Evolutionary conservation across 2,888 invertebrate species (phyloP).

Genomic region (Plusia festucae): DNA sequence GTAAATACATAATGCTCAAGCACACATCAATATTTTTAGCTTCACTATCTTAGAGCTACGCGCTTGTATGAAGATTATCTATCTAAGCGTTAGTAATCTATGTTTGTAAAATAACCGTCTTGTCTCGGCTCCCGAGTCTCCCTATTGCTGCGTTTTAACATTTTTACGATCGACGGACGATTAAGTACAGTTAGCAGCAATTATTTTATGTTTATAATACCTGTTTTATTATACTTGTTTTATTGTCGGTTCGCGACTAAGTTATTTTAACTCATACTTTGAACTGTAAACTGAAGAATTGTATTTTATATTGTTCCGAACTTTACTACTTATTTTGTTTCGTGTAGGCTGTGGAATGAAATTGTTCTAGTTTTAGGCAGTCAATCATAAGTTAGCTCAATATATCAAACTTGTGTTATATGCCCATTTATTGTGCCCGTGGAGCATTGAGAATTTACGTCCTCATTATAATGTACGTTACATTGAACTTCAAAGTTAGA

Average conservation of each 20-base stretch:
- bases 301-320: slow-evolving; percentile 32
- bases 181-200: slow-evolving; percentile 49
- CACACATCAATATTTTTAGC: no score
- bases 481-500: slow-evolving; percentile 47
- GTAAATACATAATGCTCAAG: no score
- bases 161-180: slow-evolving; percentile 55
- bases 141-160: slow-evolving; percentile 30
- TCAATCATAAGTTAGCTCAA: slow-evolving; percentile 31
- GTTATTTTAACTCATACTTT: slow-evolving; percentile 43
- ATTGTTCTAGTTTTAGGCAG: slow-evolving; percentile 26
- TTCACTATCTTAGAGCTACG: no score
- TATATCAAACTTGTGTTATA: slow-evolving; percentile 40
- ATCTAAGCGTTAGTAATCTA: no score
- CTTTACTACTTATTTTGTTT: slow-evolving; percentile 9
- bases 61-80: no score
- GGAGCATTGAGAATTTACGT: slow-evolving; percentile 35
- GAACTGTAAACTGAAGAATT: slow-evolving; percentile 38
- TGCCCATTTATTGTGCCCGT: slow-evolving; percentile 26
- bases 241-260: slow-evolving; percentile 37
- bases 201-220: slow-evolving; percentile 55
- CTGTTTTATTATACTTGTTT: no score
- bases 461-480: slow-evolving; percentile 11
- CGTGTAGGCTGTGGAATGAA: slow-evolving; percentile 1
- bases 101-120: not conserved
- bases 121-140: not conserved